Percentiles rank a stretch among this genome's conserved stretches.
Evolutionary conservation across 2,797 vertebrate genomes (phyloP).

Genomic region (Hippopotamyrus pictus): DNA sequence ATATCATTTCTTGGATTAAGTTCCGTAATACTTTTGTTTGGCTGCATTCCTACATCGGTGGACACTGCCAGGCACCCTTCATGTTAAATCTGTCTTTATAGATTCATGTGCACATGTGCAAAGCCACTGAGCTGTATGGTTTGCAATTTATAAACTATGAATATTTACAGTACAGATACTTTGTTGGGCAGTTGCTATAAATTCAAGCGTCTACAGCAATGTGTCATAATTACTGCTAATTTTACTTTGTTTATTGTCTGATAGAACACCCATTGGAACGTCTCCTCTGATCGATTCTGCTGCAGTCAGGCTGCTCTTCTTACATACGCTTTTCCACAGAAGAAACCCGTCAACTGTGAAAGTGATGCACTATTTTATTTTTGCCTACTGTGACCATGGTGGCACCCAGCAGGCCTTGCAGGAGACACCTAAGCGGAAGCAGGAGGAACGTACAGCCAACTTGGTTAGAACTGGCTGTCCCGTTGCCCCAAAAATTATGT

Average conservation of each 20-base stretch:
- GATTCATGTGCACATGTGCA: background rate
- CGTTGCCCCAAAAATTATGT: conserved; percentile 1
- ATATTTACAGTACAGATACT: conserved; percentile 8
- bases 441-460: background rate
- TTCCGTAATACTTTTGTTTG: background rate
- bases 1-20: background rate
- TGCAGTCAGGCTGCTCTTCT: background rate
- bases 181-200: background rate
- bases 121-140: background rate
- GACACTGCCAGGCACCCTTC: background rate
- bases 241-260: background rate
- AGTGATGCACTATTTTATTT: background rate
- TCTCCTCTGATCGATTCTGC: background rate
- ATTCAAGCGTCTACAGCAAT: background rate
- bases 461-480: background rate
- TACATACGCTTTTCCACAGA: background rate
- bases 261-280: background rate
- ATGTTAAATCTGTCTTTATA: background rate
- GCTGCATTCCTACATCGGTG: background rate
- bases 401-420: background rate
- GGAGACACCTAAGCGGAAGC: background rate
- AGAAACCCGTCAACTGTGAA: background rate
- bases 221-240: background rate
- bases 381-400: background rate
- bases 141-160: background rate